Percentiles rank a stretch among this genome's conserved stretches.
These are phyloP conservation scores for Oscheius sp. DNA, from an alignment of 1,140 invertebrate species.

Conservation along the genomic window DNA sequence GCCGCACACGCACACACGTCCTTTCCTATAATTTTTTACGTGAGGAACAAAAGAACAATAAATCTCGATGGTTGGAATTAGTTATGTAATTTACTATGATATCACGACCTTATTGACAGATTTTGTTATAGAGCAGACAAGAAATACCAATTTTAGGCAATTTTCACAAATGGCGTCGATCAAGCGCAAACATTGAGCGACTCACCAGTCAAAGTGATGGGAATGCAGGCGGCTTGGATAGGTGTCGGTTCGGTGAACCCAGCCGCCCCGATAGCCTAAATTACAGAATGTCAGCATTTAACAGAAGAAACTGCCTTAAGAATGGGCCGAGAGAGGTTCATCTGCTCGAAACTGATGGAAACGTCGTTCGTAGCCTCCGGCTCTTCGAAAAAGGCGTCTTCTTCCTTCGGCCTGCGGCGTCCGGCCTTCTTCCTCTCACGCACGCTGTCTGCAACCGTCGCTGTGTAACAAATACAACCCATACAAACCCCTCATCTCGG, in stretches of 20 bases:
- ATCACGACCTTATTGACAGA: neutral
- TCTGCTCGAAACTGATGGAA: conserved; percentile 47
- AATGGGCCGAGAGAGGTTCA: conserved; percentile 56
- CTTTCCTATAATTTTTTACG: conserved; percentile 50
- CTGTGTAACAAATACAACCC: neutral
- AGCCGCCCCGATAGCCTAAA: conserved; percentile 76
- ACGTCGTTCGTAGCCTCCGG: conserved; percentile 16
- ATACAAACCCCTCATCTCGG: conserved; percentile 19
- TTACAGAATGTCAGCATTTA: neutral
- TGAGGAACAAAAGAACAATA: neutral
- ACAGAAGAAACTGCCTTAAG: conserved; percentile 48
- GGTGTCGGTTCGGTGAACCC: conserved; percentile 91
- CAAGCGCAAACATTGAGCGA: too few species aligned
- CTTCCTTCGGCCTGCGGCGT: conserved; percentile 6
- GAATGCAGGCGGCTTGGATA: conserved; percentile 90
- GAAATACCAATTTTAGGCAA: neutral
- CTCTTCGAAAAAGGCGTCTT: conserved; percentile 49
- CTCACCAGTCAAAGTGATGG: conserved; percentile 78
- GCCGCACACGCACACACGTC: conserved; percentile 94
- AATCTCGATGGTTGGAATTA: neutral
- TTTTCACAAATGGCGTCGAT: neutral
- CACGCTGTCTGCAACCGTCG: conserved; percentile 40
- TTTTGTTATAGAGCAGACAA: neutral
- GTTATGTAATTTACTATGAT: neutral
- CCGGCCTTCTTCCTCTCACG: conserved; percentile 48